A percentile compares a stretch with the other conserved stretches of the same genome.
phyloP scores from a whole-genome alignment of 2,797 vertebrate species.

The Acestrorhynchus altus region DNA sequence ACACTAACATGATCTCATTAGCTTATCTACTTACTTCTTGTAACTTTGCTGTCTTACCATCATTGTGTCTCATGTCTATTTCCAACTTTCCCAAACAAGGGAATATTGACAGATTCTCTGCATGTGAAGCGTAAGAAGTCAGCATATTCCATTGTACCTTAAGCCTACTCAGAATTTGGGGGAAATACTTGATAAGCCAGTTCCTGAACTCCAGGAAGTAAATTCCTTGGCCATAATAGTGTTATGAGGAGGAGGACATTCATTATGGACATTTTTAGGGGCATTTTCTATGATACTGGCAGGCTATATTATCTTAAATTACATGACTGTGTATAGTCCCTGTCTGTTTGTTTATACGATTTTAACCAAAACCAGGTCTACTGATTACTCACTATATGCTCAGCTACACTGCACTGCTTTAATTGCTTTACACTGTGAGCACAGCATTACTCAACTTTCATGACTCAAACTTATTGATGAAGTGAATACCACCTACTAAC shows the following conservation, averaged over 20 bases:
- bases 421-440: not conserved
- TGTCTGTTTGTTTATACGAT: not conserved
- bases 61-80: not conserved
- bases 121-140: not conserved
- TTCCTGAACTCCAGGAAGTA: not conserved
- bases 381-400: slow-evolving; percentile 6
- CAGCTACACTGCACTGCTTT: not conserved
- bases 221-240: not conserved
- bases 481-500: not conserved
- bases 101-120: not conserved
- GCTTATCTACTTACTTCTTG: not conserved
- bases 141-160: not conserved
- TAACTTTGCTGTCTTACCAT: not conserved
- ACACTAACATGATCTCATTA: not conserved
- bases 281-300: not conserved
- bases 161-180: not conserved
- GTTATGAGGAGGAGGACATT: not conserved
- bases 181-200: not conserved
- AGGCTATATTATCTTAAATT: not conserved
- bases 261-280: not conserved
- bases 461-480: not conserved
- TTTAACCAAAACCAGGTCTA: not conserved
- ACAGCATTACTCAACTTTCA: not conserved
- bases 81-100: slow-evolving; percentile 8
- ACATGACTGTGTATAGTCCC: not conserved